Percentiles rank a stretch among this genome's conserved stretches.
These are phyloP conservation scores for Bedellia somnulentella DNA, from an alignment of 2,888 invertebrate genomes.

Conservation along the genomic window DNA sequence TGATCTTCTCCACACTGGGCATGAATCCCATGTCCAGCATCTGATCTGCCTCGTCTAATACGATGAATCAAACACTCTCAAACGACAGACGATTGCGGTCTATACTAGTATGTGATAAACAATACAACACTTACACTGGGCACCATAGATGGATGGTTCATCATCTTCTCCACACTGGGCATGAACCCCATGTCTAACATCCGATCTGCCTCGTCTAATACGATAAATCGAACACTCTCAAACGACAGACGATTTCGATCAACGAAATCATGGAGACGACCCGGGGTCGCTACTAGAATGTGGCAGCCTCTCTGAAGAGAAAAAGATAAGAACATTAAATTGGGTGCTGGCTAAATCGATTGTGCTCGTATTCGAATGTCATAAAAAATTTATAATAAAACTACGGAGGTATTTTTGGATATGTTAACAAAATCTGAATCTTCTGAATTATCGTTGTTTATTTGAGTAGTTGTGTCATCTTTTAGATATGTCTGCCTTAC, in stretches of 20 bases:
- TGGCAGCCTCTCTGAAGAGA: constrained; percentile 79
- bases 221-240: constrained; percentile 83
- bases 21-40: constrained; percentile 99
- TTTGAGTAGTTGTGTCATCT: constrained; percentile 4
- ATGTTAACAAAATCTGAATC: too few relatives aligned
- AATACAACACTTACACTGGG: constrained; percentile 61
- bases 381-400: too few relatives aligned
- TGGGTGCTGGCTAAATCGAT: too few relatives aligned
- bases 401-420: too few relatives aligned
- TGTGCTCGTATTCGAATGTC: too few relatives aligned
- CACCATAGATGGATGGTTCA: constrained; percentile 83
- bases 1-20: constrained; percentile 87
- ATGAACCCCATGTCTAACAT: constrained; percentile 99
- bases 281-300: constrained; percentile 96
- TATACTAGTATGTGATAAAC: too few relatives aligned
- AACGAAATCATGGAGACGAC: constrained; percentile 94
- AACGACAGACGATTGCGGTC: constrained; percentile 87
- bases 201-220: constrained; percentile 97
- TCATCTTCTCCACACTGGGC: constrained; percentile 87
- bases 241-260: constrained; percentile 89
- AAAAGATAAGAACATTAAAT: too few relatives aligned
- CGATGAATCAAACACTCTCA: constrained; percentile 83
- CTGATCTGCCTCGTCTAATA: constrained; percentile 97
- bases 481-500: background rate
- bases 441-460: background rate